phyloP scores from a whole-genome alignment of 2,888 invertebrate genomes.

The Torymus texanus region DNA sequence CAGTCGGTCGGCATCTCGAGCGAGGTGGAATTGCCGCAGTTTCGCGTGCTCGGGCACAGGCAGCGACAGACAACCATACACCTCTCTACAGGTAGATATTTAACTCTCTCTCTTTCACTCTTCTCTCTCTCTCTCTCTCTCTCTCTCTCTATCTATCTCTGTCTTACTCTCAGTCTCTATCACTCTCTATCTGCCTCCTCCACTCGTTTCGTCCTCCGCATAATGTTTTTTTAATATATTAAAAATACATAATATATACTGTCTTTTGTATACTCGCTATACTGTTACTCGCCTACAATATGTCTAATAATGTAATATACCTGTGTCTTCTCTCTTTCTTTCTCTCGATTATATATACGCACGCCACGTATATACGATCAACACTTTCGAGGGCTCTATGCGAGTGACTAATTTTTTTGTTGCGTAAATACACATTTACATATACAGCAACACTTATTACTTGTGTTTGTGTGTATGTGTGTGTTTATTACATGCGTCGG shows the following conservation, averaged over 20 bases:
- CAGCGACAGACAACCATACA: constrained; percentile 95
- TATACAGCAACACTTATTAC: too few relatives aligned
- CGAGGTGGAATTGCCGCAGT: constrained; percentile 97
- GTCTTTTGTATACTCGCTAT: constrained; percentile 4
- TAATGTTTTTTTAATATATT: not conserved
- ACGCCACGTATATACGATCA: not conserved
- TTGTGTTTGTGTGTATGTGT: too few relatives aligned
- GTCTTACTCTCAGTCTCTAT: constrained; percentile 1
- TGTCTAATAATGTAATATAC: not conserved
- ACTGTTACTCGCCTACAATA: not conserved
- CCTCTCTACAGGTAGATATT: constrained; percentile 92
- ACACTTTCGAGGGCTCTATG: constrained; percentile 1
- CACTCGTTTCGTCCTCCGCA: constrained; percentile 26
- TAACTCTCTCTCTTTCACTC: constrained; percentile 38
- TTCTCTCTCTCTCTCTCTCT: constrained; percentile 13
- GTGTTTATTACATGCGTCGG: too few relatives aligned
- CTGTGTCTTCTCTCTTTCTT: constrained; percentile 36
- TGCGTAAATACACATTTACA: not conserved
- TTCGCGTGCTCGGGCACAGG: constrained; percentile 96
- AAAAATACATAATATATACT: not conserved
- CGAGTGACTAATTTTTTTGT: not conserved
- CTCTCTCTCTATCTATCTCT: constrained; percentile 20
- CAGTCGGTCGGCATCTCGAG: constrained; percentile 96
- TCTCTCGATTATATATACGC: constrained; percentile 13
- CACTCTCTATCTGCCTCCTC: constrained; percentile 6